These are phyloP conservation scores for Sinelater perroti DNA, from an alignment of 2,888 invertebrate genomes.

Conservation along the genomic window DNA sequence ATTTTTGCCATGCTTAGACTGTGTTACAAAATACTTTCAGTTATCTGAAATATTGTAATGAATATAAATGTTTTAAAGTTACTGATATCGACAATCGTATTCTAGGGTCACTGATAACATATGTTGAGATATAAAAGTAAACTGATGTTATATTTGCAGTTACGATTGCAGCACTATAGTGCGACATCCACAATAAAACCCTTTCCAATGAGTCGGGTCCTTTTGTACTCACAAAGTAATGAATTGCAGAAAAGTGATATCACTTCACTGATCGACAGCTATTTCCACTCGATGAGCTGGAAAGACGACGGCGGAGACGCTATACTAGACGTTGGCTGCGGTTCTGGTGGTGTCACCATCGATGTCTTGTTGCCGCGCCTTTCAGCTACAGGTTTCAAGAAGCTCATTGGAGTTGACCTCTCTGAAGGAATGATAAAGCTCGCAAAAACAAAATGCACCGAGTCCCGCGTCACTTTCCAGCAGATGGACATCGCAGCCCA, in stretches of 20 bases:
- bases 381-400: slow-evolving; percentile 65
- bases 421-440: slow-evolving; percentile 76
- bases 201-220: slow-evolving; percentile 68
- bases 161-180: no score
- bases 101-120: no score
- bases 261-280: slow-evolving; percentile 70
- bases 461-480: slow-evolving; percentile 62
- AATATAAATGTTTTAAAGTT: no score
- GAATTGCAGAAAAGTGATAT: slow-evolving; percentile 75
- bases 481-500: slow-evolving; percentile 68
- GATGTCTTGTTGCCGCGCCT: slow-evolving; percentile 70
- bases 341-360: slow-evolving; percentile 75
- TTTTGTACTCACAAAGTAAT: slow-evolving; percentile 74
- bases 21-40: no score
- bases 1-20: no score
- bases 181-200: no score
- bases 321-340: slow-evolving; percentile 77
- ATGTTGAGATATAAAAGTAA: no score
- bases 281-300: slow-evolving; percentile 63
- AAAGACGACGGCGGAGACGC: slow-evolving; percentile 61
- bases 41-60: no score
- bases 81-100: no score
- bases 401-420: slow-evolving; percentile 73
- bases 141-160: no score
- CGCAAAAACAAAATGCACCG: slow-evolving; percentile 66